Percentiles rank a stretch among this genome's conserved stretches.
phyloP scores from a whole-genome alignment of 1,140 invertebrate genomes.

The Pogonus chalceus region DNA sequence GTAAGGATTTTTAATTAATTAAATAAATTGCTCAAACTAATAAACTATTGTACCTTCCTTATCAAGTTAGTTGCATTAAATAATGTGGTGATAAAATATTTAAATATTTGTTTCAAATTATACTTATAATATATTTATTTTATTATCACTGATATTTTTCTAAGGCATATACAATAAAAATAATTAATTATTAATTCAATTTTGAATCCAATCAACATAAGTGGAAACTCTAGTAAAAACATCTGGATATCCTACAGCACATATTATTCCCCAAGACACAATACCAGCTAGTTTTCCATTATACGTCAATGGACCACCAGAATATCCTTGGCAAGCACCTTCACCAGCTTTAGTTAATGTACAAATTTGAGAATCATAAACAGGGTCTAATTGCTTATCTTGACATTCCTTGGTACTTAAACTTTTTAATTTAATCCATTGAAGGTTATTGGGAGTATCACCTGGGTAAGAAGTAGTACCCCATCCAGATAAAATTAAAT shows the following conservation, averaged over 20 bases:
- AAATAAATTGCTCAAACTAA: no score
- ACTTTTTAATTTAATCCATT: not conserved
- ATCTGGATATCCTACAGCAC: constrained; percentile 35
- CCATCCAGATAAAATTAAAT: not conserved
- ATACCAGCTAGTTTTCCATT: constrained; percentile 32
- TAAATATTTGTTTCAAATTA: no score
- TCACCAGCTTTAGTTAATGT: not conserved
- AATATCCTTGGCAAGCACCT: constrained; percentile 28
- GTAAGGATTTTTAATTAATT: no score
- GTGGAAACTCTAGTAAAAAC: constrained; percentile 39
- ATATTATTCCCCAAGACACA: constrained; percentile 38
- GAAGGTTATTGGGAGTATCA: not conserved
- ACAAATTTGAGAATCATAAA: constrained; percentile 15
- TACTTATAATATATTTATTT: no score
- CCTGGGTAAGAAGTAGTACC: not conserved
- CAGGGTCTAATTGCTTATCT: constrained; percentile 27
- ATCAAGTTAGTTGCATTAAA: no score
- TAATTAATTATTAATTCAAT: no score
- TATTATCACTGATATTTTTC: no score
- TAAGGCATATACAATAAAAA: no score
- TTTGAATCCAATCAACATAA: constrained; percentile 37
- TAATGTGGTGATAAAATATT: no score
- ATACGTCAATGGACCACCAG: constrained; percentile 33
- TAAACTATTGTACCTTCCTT: no score
- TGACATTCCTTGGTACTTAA: constrained; percentile 16